Evolutionary conservation across 2,888 invertebrate genomes (phyloP).

Genomic region (Resseliella maxima): DNA sequence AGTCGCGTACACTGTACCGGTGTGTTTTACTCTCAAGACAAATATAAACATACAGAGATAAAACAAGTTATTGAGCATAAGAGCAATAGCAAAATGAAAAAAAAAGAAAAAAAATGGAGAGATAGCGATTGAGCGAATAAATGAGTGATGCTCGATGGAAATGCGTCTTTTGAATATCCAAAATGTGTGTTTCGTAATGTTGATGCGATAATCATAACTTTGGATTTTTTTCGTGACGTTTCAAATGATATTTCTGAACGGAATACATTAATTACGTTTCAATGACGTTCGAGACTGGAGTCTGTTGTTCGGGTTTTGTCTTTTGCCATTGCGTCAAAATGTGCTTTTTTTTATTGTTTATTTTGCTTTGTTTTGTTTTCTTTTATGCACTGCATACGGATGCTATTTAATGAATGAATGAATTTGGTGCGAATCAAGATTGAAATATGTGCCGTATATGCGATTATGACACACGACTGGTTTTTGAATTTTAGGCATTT

Average conservation of each 20-base stretch:
- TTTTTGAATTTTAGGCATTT: not conserved
- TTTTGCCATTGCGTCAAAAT: not conserved
- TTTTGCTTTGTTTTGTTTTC: too few relatives aligned
- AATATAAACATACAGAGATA: too few relatives aligned
- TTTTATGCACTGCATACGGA: not conserved
- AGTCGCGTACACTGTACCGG: not conserved
- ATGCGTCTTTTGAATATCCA: not conserved
- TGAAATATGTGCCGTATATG: not conserved
- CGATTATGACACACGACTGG: not conserved
- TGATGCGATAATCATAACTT: not conserved
- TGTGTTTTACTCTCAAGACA: too few relatives aligned
- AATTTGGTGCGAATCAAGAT: not conserved
- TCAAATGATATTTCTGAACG: not conserved
- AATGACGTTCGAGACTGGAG: not conserved
- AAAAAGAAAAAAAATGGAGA: not conserved
- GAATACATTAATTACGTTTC: not conserved
- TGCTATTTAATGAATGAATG: not conserved
- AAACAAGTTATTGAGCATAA: too few relatives aligned
- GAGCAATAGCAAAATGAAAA: too few relatives aligned
- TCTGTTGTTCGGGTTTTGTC: not conserved
- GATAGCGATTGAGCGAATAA: not conserved
- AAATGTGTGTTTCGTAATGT: not conserved
- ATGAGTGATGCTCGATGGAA: not conserved
- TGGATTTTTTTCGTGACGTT: slow-evolving; percentile 12
- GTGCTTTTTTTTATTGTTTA: too few relatives aligned